Evolutionary conservation across 2,113 vertebrate genomes (phyloP), one percentile per base, ranked within the genome.

Genomic region (Sorex fumeus): DNA sequence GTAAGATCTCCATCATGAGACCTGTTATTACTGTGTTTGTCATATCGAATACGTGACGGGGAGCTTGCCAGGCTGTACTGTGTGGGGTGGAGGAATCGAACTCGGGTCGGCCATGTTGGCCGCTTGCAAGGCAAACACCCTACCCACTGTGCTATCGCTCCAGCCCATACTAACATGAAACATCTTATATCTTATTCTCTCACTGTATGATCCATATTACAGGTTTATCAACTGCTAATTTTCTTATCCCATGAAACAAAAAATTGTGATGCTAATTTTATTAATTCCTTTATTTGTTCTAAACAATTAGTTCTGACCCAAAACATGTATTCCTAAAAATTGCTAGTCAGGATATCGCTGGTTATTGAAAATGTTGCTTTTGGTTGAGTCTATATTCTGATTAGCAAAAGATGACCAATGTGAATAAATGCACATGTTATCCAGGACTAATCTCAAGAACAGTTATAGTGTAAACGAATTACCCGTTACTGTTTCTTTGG

Each of bases 201-300:
- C 88, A 62, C 2, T 66, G 78, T 86, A 47, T 70, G 25, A 23
- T 50, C 47, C 47, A 36, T 86, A 30, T 64, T 82, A 60, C 5
- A 40, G 2, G 83, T 60, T 71, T 87, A 87, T 70, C 66, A 28
- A 81, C 66, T 27, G 82, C 21, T 71, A 71, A 50, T 50, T 94
- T 94, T 7, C 47, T 9, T 13, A 45, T 71, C 12, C 71, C 89
- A 83, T 36, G 6, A 84, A 95, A 66, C 18, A 23, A 86, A 70
- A 94, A 84, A 71, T 53, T 60, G n/a, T 19, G 75, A 50, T 40
- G 32, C 3, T 3, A 43, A 23, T 76, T 88, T 67, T 78, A 70
- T 72, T 30, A 43, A 13, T 50, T 80, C 85, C 12, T 85, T 83
- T 82, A 40, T 92, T 69, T 50, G 11, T 81, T 23, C 7, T 71